Evolutionary conservation across 2,797 vertebrate species (phyloP), one percentile per base, ranked within the genome.

Genomic region (Aulostomus chinensis): DNA sequence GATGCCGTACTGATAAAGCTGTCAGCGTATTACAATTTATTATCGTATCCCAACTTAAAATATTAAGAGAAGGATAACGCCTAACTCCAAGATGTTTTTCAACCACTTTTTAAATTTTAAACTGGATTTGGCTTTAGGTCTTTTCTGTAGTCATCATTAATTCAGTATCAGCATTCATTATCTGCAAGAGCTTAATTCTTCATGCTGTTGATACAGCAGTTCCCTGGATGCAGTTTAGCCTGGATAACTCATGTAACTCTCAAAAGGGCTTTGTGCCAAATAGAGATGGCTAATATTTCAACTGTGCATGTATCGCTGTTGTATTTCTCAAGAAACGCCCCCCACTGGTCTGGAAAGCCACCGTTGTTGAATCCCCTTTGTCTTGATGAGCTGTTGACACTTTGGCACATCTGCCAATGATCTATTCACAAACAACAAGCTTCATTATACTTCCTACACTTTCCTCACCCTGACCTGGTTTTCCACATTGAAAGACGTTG

Each of bases 131-230:
- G 31, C 53, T 68, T 58, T n/a, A 62, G 66, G 78, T 46, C 32
- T 25, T 65, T 39, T 57, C 35, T 31, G 54, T 41, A 32, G 63
- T 41, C 42, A 53, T 67, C 39, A 65, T 76, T 59, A 12, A 61
- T 50, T 36, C 24, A 26, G 22, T 13, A 32, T 29, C 42, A 56
- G 58, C 45, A 34, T 62, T 70, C 64, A 56, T 56, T 24, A 60
- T 72, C 50, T 75, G 35, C 51, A 43, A 30, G 32, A 54, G 25
- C 41, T 78, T 47, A 14, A 34, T 67, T 70, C 70, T 78, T 79
- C 18, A 78, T 68, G 46, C 32, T 49, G 41, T 47, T 55, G 56
- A 47, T 37, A 52, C 60, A 65, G 47, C 24, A 34, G 38, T 41
- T 58, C 47, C 42, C 42, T 33, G 28, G 25, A 58, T 70, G 36